Evolutionary conservation across 2,113 vertebrate species (phyloP).

Genomic region (Lates calcarifer): DNA sequence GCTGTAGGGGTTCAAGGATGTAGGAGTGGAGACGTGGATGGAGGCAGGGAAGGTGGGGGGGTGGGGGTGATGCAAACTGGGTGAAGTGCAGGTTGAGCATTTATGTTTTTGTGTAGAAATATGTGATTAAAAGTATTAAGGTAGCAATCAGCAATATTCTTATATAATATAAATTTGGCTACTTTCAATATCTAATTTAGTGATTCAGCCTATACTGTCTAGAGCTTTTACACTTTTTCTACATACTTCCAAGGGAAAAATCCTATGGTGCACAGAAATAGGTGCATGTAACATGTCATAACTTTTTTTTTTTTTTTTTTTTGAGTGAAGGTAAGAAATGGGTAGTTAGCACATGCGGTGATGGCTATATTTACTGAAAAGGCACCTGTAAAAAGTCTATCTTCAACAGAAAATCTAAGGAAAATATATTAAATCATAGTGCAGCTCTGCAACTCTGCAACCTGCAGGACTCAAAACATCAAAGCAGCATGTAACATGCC

Average conservation of each 20-base stretch:
- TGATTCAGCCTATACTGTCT: background rate
- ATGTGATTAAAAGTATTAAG: background rate
- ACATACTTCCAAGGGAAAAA: background rate
- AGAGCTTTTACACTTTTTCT: background rate
- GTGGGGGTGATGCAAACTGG: background rate
- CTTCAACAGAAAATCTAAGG: background rate
- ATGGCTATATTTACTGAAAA: background rate
- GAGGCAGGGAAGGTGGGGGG: background rate
- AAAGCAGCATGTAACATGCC: background rate
- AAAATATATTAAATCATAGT: background rate
- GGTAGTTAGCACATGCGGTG: background rate
- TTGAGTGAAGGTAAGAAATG: background rate
- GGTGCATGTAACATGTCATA: background rate
- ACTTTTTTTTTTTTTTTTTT: background rate
- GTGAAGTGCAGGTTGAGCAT: background rate
- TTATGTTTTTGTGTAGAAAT: background rate
- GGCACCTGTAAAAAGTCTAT: background rate
- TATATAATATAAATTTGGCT: background rate
- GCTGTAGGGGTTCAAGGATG: constrained; percentile 24
- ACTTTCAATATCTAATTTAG: background rate
- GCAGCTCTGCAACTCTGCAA: too few species aligned
- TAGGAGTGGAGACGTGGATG: background rate
- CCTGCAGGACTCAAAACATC: background rate
- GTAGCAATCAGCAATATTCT: background rate
- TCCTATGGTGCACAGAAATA: background rate